These are phyloP conservation scores for Xylota sylvarum DNA, from an alignment of 2,888 invertebrate genomes.

Conservation along the genomic window DNA sequence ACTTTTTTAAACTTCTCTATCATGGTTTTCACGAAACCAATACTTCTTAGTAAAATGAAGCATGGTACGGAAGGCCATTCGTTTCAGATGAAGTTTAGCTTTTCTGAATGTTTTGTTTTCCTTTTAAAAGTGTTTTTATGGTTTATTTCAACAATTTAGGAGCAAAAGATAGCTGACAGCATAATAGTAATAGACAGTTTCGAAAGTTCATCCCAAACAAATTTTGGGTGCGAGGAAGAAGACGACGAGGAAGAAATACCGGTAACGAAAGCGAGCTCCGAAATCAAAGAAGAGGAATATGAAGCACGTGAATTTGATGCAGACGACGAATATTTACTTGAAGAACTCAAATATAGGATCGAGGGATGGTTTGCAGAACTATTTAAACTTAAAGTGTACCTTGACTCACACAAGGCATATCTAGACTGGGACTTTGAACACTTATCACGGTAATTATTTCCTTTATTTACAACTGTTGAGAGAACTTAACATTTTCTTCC, in stretches of 20 bases:
- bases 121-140: not conserved
- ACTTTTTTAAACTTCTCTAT: too few relatives aligned
- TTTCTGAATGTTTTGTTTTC: too few relatives aligned
- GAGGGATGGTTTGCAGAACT: slow-evolving; percentile 41
- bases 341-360: slow-evolving; percentile 7
- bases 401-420: slow-evolving; percentile 58
- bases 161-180: slow-evolving; percentile 44
- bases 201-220: slow-evolving; percentile 11
- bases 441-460: slow-evolving; percentile 45
- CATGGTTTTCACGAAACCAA: too few relatives aligned
- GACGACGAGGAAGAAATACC: not conserved
- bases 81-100: not conserved
- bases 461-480: not conserved
- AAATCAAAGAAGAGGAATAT: not conserved
- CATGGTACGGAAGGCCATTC: too few relatives aligned
- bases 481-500: not conserved
- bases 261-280: not conserved
- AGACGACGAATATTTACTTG: slow-evolving; percentile 29
- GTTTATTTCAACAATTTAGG: slow-evolving; percentile 27
- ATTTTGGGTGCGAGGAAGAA: not conserved
- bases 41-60: too few relatives aligned
- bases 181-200: slow-evolving; percentile 21
- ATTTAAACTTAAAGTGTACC: slow-evolving; percentile 52
- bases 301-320: not conserved
- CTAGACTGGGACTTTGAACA: slow-evolving; percentile 52